Base-by-base conservation (phyloP, 2,113 vertebrate genomes). In the Hepsetus odoe region DNA sequence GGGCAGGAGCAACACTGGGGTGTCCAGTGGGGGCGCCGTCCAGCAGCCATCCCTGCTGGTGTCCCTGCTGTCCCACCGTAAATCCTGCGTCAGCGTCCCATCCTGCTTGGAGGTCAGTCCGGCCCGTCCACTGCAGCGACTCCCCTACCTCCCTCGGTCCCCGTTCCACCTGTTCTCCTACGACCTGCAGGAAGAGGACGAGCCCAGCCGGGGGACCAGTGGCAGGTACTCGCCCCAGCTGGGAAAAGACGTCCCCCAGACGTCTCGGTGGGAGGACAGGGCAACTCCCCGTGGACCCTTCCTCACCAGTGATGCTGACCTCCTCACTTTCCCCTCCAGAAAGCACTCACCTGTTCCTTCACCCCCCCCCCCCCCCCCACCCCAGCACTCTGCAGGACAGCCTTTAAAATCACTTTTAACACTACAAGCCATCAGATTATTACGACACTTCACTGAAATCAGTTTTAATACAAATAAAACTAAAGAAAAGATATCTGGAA, bases 131-230 rank as follows among this genome's bases (percentile, higher is more conserved):
- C 82, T 82, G 77, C 92, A 94, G 75, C 94, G 89, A 76, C 90
- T 97, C 79, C 96, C 96, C 77, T 98, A 98, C 71, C 90, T 96
- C 73, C 96, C 95, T 13, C 96, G 97, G 84, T 92, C 93, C 11
- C 96, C 96, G 80, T 98, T 98, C 85, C 96, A 97, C 84, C 95
- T 98, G 80, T 98, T 98, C 87, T 98, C 96, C 0, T 98, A 98
- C 0, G 96, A 98, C 89, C 90, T 97, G 32, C 91, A 96, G 42
- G 94, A 97, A 62, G 87, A 90, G 65, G 16, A 76, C 84, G 55
- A 85, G 87, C 88, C 80, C 85, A 87, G 85, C 87, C 85, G 86
- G 86, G 79, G 38, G 79, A 83, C n/a, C 38, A 35, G 14, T 33
- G 53, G 70, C 73, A 82, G 67, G 80, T 80, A 76, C 44, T 73